Conservation (phyloP, 2,113 vertebrate species). For the Setophaga coronata region DNA sequence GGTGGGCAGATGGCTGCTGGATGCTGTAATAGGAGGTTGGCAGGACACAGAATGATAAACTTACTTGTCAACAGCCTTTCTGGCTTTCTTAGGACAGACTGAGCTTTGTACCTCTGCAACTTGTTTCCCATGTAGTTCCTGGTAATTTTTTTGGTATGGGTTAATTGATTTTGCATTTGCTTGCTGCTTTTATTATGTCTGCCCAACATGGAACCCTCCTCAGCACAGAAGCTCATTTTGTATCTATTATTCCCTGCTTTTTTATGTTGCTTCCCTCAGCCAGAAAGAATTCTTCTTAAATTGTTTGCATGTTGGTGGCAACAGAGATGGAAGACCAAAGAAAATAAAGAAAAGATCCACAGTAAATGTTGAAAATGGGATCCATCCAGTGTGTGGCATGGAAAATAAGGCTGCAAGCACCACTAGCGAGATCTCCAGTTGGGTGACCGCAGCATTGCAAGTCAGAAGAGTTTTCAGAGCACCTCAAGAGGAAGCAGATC, state of each 20-base stretch:
- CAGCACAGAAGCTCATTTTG: not conserved
- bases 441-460: not conserved
- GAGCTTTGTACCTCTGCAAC: slow-evolving; percentile 23
- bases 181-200: not conserved
- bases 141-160: not conserved
- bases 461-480: not conserved
- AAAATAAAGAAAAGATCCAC: not conserved
- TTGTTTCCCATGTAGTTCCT: not conserved
- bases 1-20: slow-evolving; percentile 49
- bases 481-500: not conserved
- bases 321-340: not conserved
- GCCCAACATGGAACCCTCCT: not conserved
- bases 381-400: not conserved
- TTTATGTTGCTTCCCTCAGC: not conserved
- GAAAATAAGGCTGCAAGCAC: not conserved
- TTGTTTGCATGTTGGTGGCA: slow-evolving; percentile 1
- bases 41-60: slow-evolving; percentile 39
- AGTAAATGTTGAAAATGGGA: not conserved
- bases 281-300: slow-evolving; percentile 4
- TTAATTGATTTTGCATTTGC: slow-evolving; percentile 14
- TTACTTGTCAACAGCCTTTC: slow-evolving; percentile 57
- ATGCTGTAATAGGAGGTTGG: slow-evolving; percentile 50
- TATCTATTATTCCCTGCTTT: not conserved
- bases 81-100: slow-evolving; percentile 18
- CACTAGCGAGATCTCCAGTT: not conserved